Base-by-base conservation (phyloP, 2,797 vertebrate genomes). In the Dendrocincla fuliginosa region DNA sequence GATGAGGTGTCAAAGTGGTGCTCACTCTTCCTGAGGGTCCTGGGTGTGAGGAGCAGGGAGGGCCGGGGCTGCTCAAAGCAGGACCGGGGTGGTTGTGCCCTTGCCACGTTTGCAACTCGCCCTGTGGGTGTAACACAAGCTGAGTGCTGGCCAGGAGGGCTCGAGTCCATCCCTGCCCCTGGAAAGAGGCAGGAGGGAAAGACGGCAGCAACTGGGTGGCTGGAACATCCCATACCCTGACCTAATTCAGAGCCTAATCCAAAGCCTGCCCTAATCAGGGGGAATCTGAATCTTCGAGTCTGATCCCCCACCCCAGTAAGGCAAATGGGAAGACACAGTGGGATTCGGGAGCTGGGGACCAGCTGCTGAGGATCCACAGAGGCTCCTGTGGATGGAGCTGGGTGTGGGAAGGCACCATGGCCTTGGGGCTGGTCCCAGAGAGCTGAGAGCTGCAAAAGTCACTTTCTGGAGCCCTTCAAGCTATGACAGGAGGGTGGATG, bases 1-100 rank as follows among this genome's bases (percentile, higher is more conserved):
- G 70, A 28, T 0, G 6, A 0, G 0, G 25, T 0, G 10, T 9
- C 28, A 6, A 0, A 0, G 15, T 1, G 1, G 13, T 1, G 49
- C 12, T 46, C 3, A 1, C 2, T 27, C 39, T 16, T 67, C 79
- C 85, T 0, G 1, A 23, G 64, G 60, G 22, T 64, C 25, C 41
- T 11, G 55, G 46, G 27, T 18, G 23, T 16, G 9, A n/a, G 59
- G 41, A 16, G 6, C 0, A 1, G 2, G n/a, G 12, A 24, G 47
- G 50, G 42, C 10, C 1, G 11, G 24, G 14, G 42, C 9, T 41
- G 50, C 16, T 25, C 0, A 0, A 6, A 41, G 44, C 69, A 4
- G 27, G 53, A 12, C 42, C 1, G 0, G 0, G 35, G 15, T 11
- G 27, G 25, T 2, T 9, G 39, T 61, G 35, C 55, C 67, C 5